A percentile compares a stretch with the other conserved stretches of the same genome.
These are phyloP conservation scores for Disparrhopalites patrizii DNA, from an alignment of 2,888 invertebrate species.

Conservation along the genomic window DNA sequence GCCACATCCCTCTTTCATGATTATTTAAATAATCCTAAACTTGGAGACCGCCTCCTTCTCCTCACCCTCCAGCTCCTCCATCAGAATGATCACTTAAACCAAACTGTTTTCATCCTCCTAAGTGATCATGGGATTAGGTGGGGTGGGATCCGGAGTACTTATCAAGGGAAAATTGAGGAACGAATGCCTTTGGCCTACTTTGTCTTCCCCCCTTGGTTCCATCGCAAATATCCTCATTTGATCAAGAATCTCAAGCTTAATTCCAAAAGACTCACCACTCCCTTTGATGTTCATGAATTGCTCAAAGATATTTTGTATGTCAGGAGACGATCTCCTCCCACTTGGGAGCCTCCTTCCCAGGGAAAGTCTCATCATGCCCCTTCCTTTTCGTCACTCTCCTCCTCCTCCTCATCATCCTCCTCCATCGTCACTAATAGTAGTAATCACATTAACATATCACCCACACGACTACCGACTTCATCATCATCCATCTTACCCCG, in stretches of 20 bases:
- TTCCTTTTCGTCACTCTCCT: too few relatives aligned
- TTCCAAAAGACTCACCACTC: conserved; percentile 62
- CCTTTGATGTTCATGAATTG: conserved; percentile 79
- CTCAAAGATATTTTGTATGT: conserved; percentile 61
- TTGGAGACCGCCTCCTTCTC: conserved; percentile 66
- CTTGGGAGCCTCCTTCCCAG: neutral
- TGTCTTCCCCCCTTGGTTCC: conserved; percentile 69
- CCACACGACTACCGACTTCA: neutral
- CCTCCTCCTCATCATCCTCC: neutral
- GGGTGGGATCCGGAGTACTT: conserved; percentile 76
- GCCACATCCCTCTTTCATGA: conserved; percentile 79
- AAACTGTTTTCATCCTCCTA: conserved; percentile 65
- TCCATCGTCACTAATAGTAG: neutral
- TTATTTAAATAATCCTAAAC: conserved; percentile 69
- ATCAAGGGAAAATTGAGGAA: conserved; percentile 74
- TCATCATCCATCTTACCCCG: neutral
- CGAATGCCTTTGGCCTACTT: conserved; percentile 75
- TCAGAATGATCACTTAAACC: conserved; percentile 58
- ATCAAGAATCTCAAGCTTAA: conserved; percentile 58
- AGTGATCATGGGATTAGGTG: conserved; percentile 89
- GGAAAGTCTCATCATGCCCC: neutral
- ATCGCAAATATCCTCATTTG: conserved; percentile 59
- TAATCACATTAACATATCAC: neutral
- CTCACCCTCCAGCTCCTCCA: conserved; percentile 59
- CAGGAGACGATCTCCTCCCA: too few relatives aligned